Percentiles rank a stretch among this genome's conserved stretches.
Evolutionary conservation across 2,797 vertebrate genomes (phyloP).

Genomic region (Urosaurus nigricauda): DNA sequence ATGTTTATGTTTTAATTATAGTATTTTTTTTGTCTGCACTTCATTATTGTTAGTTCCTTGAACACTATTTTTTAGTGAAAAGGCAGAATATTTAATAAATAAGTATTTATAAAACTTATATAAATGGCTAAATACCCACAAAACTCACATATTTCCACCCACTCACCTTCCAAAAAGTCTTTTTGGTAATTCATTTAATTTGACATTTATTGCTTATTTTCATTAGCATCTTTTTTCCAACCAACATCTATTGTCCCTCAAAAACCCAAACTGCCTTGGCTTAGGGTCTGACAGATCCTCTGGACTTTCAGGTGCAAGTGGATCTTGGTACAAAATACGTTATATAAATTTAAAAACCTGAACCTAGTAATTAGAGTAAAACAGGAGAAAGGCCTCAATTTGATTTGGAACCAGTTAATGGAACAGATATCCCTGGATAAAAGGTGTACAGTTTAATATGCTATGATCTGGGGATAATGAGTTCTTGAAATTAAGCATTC

Average conservation of each 20-base stretch:
- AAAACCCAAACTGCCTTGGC: background rate
- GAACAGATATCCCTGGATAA: constrained; percentile 68
- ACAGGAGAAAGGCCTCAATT: constrained; percentile 56
- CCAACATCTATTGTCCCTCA: background rate
- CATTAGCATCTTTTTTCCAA: background rate
- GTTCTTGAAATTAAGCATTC: constrained; percentile 63
- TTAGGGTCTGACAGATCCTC: too few relatives aligned
- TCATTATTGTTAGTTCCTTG: background rate
- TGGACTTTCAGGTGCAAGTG: background rate
- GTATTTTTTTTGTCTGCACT: background rate
- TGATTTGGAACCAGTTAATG: constrained; percentile 68
- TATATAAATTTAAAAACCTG: constrained; percentile 51
- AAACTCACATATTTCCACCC: background rate
- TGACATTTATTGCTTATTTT: background rate
- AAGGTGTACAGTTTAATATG: constrained; percentile 40
- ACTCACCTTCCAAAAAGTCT: too few relatives aligned
- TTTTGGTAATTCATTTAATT: background rate
- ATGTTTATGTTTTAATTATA: background rate
- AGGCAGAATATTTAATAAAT: background rate
- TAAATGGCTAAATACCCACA: background rate
- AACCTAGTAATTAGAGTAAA: constrained; percentile 38
- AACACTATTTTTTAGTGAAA: background rate
- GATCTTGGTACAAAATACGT: background rate
- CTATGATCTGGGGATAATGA: constrained; percentile 56
- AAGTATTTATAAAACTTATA: background rate